Base-by-base conservation (phyloP, 2,888 invertebrate species). In the Hydropsyche betteni region DNA sequence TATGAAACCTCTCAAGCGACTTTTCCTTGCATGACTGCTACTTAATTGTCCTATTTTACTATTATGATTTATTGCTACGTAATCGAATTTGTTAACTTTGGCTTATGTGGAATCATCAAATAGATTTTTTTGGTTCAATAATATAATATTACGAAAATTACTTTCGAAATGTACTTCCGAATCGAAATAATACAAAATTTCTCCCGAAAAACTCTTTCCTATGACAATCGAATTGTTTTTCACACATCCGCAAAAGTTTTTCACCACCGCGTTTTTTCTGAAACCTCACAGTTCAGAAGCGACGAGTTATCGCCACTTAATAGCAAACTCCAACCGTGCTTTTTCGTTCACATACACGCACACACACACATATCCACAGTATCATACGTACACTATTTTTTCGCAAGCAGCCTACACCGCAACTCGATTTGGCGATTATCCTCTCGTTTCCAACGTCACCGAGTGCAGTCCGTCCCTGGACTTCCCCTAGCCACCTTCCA, bases 401-500 rank as follows among this genome's bases (percentile, higher is more conserved):
- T 44, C 10, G 7, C 44, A 44, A 69, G 69, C 64, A 44, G 44
- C 44, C 44, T 73, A 77, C 78, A 79, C 77, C 78, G 73, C 77
- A 77, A 79, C 78, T 79, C 78, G 78, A 79, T 79, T 79, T 79
- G 77, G 78, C 78, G 78, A 79, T 79, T 77, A 69, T 64, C 78
- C 75, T 50, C 55, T 53, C 51, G 33, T 58, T 75, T 71, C 69
- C 53, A 68, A 24, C 24, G 24, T 24, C 24, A 24, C 24, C 24
- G 24, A 24, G 24, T 24, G 24, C 24, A 24, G 24, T 24, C 24
- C 24, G 24, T 24, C 53, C 36, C 70, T 5, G 2, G 38, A 64
- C 55, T 68, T 33, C 34, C 70, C 61, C 64, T 24, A 52, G 36
- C 55, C n/a, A 12, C 44, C 44, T 12, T 52, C 53, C 44, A 7